These are phyloP conservation scores for Enteromius treurensis DNA, from an alignment of 2,797 vertebrate species.

Conservation along the genomic window DNA sequence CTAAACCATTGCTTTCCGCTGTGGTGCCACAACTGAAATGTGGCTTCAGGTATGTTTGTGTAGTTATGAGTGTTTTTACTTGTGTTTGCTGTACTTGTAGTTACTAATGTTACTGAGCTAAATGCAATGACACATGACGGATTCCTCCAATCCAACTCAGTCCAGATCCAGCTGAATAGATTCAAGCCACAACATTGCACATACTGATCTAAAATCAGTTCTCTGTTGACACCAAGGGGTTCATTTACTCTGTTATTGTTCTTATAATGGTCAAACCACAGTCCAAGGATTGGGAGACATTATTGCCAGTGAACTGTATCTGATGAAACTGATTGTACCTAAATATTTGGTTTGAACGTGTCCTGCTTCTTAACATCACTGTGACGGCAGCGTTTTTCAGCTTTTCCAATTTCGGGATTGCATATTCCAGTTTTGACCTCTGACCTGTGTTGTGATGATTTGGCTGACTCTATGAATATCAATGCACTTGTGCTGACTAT, in stretches of 20 bases:
- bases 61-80: neutral
- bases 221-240: neutral
- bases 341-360: neutral
- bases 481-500: neutral
- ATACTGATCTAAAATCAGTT: neutral
- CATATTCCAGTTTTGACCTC: neutral
- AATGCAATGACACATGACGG: neutral
- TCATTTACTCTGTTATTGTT: neutral
- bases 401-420: neutral
- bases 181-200: neutral
- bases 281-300: neutral
- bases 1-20: neutral
- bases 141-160: neutral
- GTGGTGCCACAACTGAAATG: neutral
- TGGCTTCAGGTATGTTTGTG: neutral
- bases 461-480: neutral
- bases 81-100: neutral
- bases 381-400: neutral
- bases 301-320: neutral
- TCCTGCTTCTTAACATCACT: no score
- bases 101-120: neutral
- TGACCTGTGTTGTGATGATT: neutral
- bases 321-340: neutral
- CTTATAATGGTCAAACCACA: neutral
- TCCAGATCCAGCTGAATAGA: neutral